These are phyloP conservation scores for Zootoca vivipara DNA, from an alignment of 2,113 vertebrate genomes.

Conservation along the genomic window DNA sequence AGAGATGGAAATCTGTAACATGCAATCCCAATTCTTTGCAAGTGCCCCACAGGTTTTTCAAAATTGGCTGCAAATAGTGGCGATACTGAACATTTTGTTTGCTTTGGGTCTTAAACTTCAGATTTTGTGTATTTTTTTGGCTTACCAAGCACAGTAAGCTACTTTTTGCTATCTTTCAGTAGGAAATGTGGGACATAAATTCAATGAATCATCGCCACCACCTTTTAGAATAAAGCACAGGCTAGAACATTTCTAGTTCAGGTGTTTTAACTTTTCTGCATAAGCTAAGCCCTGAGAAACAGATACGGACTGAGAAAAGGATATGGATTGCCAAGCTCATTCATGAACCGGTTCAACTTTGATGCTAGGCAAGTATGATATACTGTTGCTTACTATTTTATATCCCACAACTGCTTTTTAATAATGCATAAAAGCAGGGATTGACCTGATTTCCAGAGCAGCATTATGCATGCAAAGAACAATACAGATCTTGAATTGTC, in stretches of 20 bases:
- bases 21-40: not conserved
- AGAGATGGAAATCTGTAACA: not conserved
- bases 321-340: not conserved
- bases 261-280: not conserved
- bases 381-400: not conserved
- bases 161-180: not conserved
- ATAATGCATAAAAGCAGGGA: conserved; percentile 6
- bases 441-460: conserved; percentile 8
- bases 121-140: not conserved
- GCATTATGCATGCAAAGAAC: not conserved
- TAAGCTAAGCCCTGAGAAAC: not conserved
- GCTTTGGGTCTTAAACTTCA: not conserved
- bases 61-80: not conserved
- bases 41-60: not conserved
- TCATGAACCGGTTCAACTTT: not conserved
- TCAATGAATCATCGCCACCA: no score
- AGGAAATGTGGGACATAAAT: no score
- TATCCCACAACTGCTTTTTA: conserved; percentile 7
- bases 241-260: not conserved
- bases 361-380: not conserved
- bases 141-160: not conserved
- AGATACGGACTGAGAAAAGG: not conserved
- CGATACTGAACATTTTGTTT: not conserved
- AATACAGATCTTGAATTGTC: not conserved
- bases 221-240: not conserved